phyloP scores from a whole-genome alignment of 2,797 vertebrate species.

The Enteromius thamalakanensis region DNA sequence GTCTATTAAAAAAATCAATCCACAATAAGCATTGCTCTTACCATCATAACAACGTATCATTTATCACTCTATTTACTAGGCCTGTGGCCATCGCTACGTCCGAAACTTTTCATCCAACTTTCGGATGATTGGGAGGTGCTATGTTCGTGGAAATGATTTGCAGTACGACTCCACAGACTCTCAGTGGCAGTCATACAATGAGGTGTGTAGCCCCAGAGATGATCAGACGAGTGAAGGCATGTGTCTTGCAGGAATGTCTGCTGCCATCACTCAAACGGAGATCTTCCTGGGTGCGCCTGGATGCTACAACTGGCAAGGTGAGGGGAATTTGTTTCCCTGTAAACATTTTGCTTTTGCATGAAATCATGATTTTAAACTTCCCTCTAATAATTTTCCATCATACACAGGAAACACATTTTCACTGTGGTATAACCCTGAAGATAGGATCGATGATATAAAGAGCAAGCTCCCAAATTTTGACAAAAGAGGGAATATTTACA shows the following conservation, averaged over 20 bases:
- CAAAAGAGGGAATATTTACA: slow-evolving; percentile 63
- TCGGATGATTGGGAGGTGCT: slow-evolving; percentile 91
- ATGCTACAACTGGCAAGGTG: slow-evolving; percentile 91
- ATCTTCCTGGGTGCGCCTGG: slow-evolving; percentile 87
- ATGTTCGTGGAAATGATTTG: slow-evolving; percentile 84
- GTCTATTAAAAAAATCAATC: background rate
- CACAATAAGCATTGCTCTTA: background rate
- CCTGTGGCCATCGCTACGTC: slow-evolving; percentile 88
- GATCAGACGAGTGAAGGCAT: slow-evolving; percentile 80
- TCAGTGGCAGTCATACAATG: slow-evolving; percentile 86
- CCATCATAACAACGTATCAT: background rate
- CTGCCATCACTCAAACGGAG: slow-evolving; percentile 78
- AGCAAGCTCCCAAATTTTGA: slow-evolving; percentile 4
- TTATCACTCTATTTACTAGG: slow-evolving; percentile 67
- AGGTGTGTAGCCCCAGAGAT: slow-evolving; percentile 84
- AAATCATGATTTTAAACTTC: background rate
- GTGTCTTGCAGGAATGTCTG: slow-evolving; percentile 90
- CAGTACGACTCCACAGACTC: slow-evolving; percentile 66
- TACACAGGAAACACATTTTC: slow-evolving; percentile 19
- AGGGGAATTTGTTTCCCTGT: background rate
- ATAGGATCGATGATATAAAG: background rate
- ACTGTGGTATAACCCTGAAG: background rate
- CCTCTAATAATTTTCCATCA: background rate
- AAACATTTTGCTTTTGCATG: background rate
- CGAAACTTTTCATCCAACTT: slow-evolving; percentile 77